Evolutionary conservation across 2,888 invertebrate genomes (phyloP).

Genomic region (Leucophora obtusa): DNA sequence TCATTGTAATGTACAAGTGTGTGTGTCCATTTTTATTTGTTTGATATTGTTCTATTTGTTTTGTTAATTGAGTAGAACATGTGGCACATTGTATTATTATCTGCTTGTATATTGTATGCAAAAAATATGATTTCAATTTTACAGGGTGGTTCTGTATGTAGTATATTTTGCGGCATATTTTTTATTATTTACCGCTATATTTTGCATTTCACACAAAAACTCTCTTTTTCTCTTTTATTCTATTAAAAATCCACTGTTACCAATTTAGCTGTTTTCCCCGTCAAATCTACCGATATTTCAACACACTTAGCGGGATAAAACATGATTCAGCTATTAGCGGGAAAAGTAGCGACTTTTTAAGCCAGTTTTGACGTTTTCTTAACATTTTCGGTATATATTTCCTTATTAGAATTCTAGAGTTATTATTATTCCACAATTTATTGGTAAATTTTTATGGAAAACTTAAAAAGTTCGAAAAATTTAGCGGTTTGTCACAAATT

Average conservation of each 20-base stretch:
- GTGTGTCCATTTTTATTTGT: not conserved
- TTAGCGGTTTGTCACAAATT: too few relatives aligned
- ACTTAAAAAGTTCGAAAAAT: too few relatives aligned
- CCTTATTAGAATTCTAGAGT: too few relatives aligned
- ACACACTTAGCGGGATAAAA: too few relatives aligned
- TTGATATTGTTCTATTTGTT: constrained; percentile 2
- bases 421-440: too few relatives aligned
- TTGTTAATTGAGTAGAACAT: constrained; percentile 30
- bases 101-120: constrained; percentile 8
- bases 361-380: too few relatives aligned
- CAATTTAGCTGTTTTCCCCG: too few relatives aligned
- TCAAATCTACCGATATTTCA: too few relatives aligned
- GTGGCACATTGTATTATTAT: constrained; percentile 8
- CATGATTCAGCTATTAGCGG: too few relatives aligned
- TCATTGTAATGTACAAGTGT: not conserved
- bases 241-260: not conserved
- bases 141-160: constrained; percentile 35
- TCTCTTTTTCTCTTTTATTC: not conserved
- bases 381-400: too few relatives aligned
- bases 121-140: not conserved
- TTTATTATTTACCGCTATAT: constrained; percentile 4
- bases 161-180: constrained; percentile 63
- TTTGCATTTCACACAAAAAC: not conserved
- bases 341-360: too few relatives aligned
- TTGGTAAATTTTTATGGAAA: too few relatives aligned